phyloP scores from a whole-genome alignment of 2,888 invertebrate genomes.

The Ectemnius lituratus region DNA sequence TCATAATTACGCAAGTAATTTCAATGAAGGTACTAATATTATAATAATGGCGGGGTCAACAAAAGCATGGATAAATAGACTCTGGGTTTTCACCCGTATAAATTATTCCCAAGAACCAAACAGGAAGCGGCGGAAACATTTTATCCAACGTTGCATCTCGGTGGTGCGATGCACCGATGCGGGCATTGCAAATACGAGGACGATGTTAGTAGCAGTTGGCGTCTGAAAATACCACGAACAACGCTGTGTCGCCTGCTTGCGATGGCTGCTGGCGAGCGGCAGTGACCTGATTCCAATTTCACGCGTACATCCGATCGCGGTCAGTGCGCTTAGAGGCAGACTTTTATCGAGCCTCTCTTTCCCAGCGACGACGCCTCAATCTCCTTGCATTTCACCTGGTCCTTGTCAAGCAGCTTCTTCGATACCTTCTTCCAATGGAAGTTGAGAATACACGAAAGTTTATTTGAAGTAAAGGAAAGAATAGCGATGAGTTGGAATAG shows the following conservation, averaged over 20 bases:
- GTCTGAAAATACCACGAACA: conserved; percentile 57
- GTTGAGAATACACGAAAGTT: too few relatives aligned
- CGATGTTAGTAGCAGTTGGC: conserved; percentile 17
- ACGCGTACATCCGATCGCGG: conserved; percentile 51
- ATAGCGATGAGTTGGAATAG: too few relatives aligned
- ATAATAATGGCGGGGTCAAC: too few relatives aligned
- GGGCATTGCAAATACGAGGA: conserved; percentile 15
- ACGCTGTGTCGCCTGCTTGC: conserved; percentile 43
- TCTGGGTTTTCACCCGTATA: too few relatives aligned
- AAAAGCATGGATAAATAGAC: too few relatives aligned
- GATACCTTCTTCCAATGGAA: too few relatives aligned
- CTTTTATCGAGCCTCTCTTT: conserved; percentile 13
- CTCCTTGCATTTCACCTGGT: conserved; percentile 6
- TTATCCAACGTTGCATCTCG: conserved; percentile 10
- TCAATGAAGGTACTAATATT: too few relatives aligned
- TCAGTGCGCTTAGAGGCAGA: conserved; percentile 44
- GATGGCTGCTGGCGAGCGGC: conserved; percentile 44
- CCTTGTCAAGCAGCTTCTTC: not conserved
- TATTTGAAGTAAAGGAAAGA: too few relatives aligned
- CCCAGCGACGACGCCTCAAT: not conserved
- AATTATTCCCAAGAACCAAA: not conserved
- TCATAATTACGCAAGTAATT: too few relatives aligned
- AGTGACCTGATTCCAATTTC: conserved; percentile 66
- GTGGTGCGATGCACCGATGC: conserved; percentile 26
- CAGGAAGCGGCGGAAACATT: not conserved